A percentile compares a stretch with the other conserved stretches of the same genome.
Evolutionary conservation across 92 coral and sea anemone genomes (phyloP).

Genomic region (Isaurus tuberculatus): DNA sequence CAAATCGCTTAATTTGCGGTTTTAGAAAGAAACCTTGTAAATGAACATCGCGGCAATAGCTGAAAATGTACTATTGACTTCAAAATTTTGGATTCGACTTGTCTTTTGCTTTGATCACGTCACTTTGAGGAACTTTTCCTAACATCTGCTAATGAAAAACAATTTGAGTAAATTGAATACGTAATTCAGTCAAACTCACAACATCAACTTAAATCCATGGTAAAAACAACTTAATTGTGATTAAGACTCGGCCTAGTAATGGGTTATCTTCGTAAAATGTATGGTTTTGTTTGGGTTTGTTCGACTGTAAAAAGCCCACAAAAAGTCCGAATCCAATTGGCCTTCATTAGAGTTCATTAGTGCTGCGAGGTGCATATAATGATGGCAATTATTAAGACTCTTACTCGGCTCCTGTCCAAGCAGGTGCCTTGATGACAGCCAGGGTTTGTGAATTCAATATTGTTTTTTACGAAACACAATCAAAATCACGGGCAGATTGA

Average conservation of each 20-base stretch:
- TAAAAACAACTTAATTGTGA: constrained; percentile 58
- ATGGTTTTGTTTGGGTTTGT: constrained; percentile 67
- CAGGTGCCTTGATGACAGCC: constrained; percentile 87
- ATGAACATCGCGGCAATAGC: constrained; percentile 10
- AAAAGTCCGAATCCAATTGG: constrained; percentile 75
- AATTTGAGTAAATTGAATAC: constrained; percentile 31
- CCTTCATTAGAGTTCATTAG: constrained; percentile 93
- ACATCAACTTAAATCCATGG: constrained; percentile 20
- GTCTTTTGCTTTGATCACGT: constrained; percentile 32
- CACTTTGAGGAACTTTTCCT: background rate
- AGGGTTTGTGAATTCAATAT: constrained; percentile 71
- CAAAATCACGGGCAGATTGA: constrained; percentile 37
- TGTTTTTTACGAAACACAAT: constrained; percentile 75
- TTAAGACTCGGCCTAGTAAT: constrained; percentile 55
- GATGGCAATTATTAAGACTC: constrained; percentile 76
- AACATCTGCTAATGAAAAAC: constrained; percentile 47
- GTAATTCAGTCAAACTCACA: constrained; percentile 33
- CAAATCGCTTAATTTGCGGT: constrained; percentile 23
- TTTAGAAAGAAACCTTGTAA: background rate
- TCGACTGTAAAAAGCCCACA: constrained; percentile 73
- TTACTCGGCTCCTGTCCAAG: constrained; percentile 46
- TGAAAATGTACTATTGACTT: background rate
- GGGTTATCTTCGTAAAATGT: constrained; percentile 37
- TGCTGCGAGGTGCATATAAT: constrained; percentile 78
- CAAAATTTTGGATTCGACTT: constrained; percentile 1